phyloP scores from a whole-genome alignment of 2,797 vertebrate genomes.

The Rhinoraja longicauda region DNA sequence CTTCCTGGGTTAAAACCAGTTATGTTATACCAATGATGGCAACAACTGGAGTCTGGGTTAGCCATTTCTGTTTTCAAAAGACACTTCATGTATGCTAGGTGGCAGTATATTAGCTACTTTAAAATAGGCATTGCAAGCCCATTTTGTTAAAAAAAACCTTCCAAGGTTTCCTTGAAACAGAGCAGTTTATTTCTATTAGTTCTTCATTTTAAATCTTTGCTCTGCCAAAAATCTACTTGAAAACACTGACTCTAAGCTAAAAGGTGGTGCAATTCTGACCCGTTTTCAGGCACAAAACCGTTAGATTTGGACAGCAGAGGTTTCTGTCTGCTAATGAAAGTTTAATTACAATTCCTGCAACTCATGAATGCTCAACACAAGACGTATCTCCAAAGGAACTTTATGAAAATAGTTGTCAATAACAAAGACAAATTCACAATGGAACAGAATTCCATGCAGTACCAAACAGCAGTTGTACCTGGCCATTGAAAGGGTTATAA shows the following conservation, averaged over 20 bases:
- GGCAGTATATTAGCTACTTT: background rate
- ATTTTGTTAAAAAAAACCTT: background rate
- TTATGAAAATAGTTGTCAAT: background rate
- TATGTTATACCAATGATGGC: no score
- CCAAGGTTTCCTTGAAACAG: background rate
- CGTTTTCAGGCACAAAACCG: background rate
- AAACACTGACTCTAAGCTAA: background rate
- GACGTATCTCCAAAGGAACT: background rate
- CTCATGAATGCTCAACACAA: constrained; percentile 1
- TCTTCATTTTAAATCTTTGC: background rate
- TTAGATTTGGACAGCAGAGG: background rate
- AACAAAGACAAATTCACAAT: constrained; percentile 23
- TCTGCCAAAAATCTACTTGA: background rate
- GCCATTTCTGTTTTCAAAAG: background rate
- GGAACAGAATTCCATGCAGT: background rate
- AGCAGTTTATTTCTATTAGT: background rate
- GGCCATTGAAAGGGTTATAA: background rate
- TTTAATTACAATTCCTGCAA: background rate
- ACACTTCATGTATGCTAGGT: background rate
- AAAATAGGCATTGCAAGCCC: background rate
- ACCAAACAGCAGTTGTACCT: background rate
- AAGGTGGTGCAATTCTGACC: background rate
- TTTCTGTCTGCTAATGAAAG: background rate
- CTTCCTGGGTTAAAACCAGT: background rate
- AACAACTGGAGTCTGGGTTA: background rate